Evolutionary conservation across 2,113 vertebrate species (phyloP).

Genomic region (Eurypyga helias): DNA sequence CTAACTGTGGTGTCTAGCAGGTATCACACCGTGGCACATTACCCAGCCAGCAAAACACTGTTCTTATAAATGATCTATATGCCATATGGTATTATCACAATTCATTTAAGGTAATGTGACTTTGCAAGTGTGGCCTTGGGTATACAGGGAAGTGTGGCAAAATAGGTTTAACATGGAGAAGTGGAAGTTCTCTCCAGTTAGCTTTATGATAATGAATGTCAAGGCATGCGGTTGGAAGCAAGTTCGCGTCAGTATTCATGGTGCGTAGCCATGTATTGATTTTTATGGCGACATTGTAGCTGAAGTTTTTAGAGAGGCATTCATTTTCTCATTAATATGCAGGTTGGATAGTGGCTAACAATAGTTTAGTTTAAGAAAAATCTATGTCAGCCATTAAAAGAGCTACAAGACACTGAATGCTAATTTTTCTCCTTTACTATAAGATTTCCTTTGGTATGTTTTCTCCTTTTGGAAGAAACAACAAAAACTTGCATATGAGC

Average conservation of each 20-base stretch:
- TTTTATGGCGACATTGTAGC: conserved; percentile 74
- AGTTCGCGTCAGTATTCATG: conserved; percentile 74
- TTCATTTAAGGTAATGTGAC: conserved; percentile 64
- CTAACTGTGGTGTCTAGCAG: not conserved
- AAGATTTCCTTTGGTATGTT: conserved; percentile 26
- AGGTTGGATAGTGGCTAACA: conserved; percentile 55
- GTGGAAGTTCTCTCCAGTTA: conserved; percentile 20
- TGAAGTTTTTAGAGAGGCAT: conserved; percentile 74
- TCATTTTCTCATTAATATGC: conserved; percentile 75
- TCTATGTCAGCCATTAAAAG: conserved; percentile 75
- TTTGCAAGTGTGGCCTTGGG: conserved; percentile 40
- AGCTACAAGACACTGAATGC: conserved; percentile 63
- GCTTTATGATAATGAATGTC: conserved; percentile 68
- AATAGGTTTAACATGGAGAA: conserved; percentile 18
- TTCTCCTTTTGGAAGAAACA: conserved; percentile 57
- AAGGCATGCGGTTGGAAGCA: conserved; percentile 19
- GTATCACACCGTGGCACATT: not conserved
- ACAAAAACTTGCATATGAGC: conserved; percentile 63
- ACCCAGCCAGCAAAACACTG: not conserved
- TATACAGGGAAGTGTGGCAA: conserved; percentile 59
- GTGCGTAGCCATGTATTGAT: conserved; percentile 70
- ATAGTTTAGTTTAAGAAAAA: conserved; percentile 76
- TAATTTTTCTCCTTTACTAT: conserved; percentile 40
- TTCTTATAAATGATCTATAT: not conserved
- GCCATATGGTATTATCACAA: conserved; percentile 41